Base-by-base conservation (phyloP, 2,113 vertebrate genomes). In the Fregata magnificens region DNA sequence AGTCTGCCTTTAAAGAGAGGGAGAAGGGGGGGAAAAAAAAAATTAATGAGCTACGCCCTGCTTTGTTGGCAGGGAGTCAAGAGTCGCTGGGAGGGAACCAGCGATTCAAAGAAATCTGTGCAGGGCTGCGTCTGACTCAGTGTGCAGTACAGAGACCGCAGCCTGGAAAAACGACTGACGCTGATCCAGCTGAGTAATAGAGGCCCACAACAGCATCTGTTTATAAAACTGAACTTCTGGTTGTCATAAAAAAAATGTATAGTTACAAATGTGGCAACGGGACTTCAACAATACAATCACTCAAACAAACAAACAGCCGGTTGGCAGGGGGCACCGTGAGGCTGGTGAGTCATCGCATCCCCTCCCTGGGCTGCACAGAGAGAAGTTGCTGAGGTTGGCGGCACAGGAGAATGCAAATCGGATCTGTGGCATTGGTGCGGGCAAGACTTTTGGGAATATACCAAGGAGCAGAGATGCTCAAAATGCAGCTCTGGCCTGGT, bases 161-260 rank as follows among this genome's bases (percentile, higher is more conserved):
- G 98, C 66, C 88, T 98, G 98, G 98, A 97, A 98, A 98, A 98
- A 98, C 22, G 88, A 95, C 95, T 97, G 98, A 98, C 97, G 94
- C 65, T 85, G 94, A 97, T 97, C 96, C 96, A 95, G 88, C 86
- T 98, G 98, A 98, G 98, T 98, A 98, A 98, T 42, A 96, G 88
- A 97, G 92, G 94, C 96, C 77, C 95, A 95, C 94, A 96, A 97
- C 97, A 97, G 88, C 93, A 95, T 97, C 93, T 98, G 97, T 98
- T 98, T 98, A 97, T 93, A 72, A 71, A 97, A 96, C 95, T 91
- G 63, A 95, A 91, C 92, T 95, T 95, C 95, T 97, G 93, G 96
- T 98, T 94, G 87, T 96, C 96, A 97, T 71, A 63, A 86, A 88
- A 96, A 93, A 82, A 70, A 79, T 29, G 44, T 67, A 50, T 50